Evolutionary conservation across 2,888 invertebrate genomes (phyloP).

Genomic region (Cheilosia vulpina): DNA sequence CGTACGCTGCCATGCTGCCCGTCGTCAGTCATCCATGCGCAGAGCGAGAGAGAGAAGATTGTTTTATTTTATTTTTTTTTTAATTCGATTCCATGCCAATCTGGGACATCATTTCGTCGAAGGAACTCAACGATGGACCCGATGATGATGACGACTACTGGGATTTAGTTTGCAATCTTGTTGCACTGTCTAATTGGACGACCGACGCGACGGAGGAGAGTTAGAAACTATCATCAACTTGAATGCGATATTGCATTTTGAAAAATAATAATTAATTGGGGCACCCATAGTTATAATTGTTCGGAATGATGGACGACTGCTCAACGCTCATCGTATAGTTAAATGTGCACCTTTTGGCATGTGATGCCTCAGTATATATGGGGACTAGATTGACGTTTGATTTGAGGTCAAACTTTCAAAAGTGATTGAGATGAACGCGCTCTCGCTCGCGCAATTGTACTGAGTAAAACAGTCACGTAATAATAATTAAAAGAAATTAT

Average conservation of each 20-base stretch:
- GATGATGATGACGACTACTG: slow-evolving; percentile 13
- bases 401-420: slow-evolving; percentile 76
- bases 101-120: slow-evolving; percentile 59
- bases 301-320: slow-evolving; percentile 50
- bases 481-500: slow-evolving; percentile 75
- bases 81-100: slow-evolving; percentile 48
- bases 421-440: slow-evolving; percentile 65
- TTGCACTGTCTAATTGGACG: slow-evolving; percentile 57
- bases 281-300: slow-evolving; percentile 70
- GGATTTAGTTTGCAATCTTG: slow-evolving; percentile 21
- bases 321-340: not conserved
- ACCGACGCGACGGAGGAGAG: not conserved
- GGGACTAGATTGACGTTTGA: slow-evolving; percentile 63
- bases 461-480: slow-evolving; percentile 74
- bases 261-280: slow-evolving; percentile 75
- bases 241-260: slow-evolving; percentile 67
- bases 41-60: not conserved
- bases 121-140: slow-evolving; percentile 51
- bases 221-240: slow-evolving; percentile 60
- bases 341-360: slow-evolving; percentile 53
- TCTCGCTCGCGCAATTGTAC: slow-evolving; percentile 34
- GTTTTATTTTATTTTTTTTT: slow-evolving; percentile 3
- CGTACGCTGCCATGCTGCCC: slow-evolving; percentile 27
- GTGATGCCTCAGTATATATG: not conserved
- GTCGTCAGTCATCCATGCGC: not conserved